Evolutionary conservation across 2,888 invertebrate species (phyloP).

Genomic region (Hyposoter dolosus): DNA sequence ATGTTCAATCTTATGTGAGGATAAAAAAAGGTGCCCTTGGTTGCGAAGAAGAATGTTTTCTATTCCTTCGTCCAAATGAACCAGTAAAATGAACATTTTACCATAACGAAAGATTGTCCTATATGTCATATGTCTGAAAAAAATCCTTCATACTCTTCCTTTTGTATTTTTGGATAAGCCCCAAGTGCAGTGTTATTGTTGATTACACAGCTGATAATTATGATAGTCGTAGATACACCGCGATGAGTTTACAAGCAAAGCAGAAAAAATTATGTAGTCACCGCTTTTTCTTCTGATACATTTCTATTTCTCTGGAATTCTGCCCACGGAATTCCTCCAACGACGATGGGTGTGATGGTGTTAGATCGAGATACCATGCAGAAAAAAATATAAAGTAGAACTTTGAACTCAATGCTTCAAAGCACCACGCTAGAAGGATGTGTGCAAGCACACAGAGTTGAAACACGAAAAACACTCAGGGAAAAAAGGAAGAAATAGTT

Average conservation of each 20-base stretch:
- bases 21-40: not conserved
- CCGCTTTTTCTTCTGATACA: not conserved
- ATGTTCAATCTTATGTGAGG: not conserved
- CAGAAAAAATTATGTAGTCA: not conserved
- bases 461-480: slow-evolving; percentile 1
- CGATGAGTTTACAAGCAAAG: not conserved
- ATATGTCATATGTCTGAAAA: slow-evolving; percentile 43
- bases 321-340: not conserved
- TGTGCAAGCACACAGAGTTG: slow-evolving; percentile 1
- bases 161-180: not conserved
- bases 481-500: slow-evolving; percentile 33
- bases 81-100: not conserved
- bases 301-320: not conserved
- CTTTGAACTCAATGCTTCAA: slow-evolving; percentile 10
- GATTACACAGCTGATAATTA: not conserved
- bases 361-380: not conserved
- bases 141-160: not conserved
- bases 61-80: not conserved
- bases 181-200: no score
- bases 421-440: slow-evolving; percentile 19
- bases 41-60: not conserved
- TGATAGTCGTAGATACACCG: not conserved
- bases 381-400: not conserved
- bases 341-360: not conserved
- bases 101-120: not conserved